Conservation (phyloP, 2,113 vertebrate species). For the Ibidorhyncha struthersii region DNA sequence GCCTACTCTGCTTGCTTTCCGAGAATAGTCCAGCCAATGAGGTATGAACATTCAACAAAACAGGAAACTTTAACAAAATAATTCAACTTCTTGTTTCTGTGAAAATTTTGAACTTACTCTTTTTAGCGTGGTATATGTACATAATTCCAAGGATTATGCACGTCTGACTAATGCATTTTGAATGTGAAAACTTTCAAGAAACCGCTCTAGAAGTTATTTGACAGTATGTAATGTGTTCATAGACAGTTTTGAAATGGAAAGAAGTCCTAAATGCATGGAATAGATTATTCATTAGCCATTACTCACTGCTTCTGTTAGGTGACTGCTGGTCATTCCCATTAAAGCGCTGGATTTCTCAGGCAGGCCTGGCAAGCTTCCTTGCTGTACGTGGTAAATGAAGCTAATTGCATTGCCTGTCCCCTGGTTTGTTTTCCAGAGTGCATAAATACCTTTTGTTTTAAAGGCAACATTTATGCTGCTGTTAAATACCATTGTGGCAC, state of each 20-base stretch:
- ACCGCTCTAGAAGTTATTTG: not conserved
- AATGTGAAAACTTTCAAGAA: not conserved
- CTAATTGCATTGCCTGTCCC: not conserved
- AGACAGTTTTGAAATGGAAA: conserved; percentile 11
- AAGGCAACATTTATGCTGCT: conserved; percentile 5
- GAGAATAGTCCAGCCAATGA: not conserved
- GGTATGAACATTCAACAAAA: not conserved
- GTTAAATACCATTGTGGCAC: conserved; percentile 12
- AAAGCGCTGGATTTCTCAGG: not conserved
- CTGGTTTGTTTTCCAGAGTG: not conserved
- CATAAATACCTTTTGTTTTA: conserved; percentile 17
- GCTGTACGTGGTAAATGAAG: not conserved
- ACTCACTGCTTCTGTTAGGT: not conserved
- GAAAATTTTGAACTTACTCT: not conserved
- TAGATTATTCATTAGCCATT: conserved; percentile 31
- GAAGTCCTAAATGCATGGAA: not conserved
- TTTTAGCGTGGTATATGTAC: not conserved
- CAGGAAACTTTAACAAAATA: not conserved
- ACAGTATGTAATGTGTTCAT: not conserved
- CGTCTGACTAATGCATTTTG: not conserved
- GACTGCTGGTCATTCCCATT: not conserved
- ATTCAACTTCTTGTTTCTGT: not conserved
- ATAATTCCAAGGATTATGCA: not conserved
- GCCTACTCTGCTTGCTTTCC: not conserved
- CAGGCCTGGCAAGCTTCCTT: not conserved